These are phyloP conservation scores for Drosophila testacea DNA, from an alignment of 2,888 invertebrate genomes.

Conservation along the genomic window DNA sequence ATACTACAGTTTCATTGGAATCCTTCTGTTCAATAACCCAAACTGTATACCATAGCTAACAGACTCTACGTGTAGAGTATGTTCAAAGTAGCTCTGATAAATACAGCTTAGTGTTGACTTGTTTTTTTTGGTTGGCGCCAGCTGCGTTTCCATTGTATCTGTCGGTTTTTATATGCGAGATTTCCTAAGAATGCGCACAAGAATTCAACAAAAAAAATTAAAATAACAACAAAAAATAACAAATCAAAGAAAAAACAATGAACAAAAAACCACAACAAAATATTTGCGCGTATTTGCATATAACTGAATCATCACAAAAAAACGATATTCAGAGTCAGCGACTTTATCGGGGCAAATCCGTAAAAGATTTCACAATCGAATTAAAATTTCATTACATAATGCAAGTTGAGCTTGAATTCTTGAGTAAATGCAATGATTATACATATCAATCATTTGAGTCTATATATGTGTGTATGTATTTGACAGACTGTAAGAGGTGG, in stretches of 20 bases:
- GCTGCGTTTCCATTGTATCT: slow-evolving; percentile 54
- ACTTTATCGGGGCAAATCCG: slow-evolving; percentile 18
- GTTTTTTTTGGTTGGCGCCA: slow-evolving; percentile 51
- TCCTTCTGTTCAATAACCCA: neutral
- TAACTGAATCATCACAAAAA: slow-evolving; percentile 49
- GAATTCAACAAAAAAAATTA: slow-evolving; percentile 58
- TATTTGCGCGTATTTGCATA: slow-evolving; percentile 53
- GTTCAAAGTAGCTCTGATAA: slow-evolving; percentile 19
- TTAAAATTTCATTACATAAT: slow-evolving; percentile 43
- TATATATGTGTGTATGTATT: neutral
- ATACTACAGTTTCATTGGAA: neutral
- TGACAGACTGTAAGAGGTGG: slow-evolving; percentile 1
- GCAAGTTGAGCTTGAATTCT: slow-evolving; percentile 39
- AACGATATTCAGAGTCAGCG: slow-evolving; percentile 15
- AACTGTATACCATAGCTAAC: neutral
- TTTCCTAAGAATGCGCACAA: slow-evolving; percentile 72
- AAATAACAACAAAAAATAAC: slow-evolving; percentile 33
- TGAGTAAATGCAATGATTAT: slow-evolving; percentile 56
- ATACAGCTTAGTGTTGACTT: slow-evolving; percentile 32
- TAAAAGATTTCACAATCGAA: slow-evolving; percentile 31
- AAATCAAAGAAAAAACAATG: slow-evolving; percentile 31
- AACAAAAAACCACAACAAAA: slow-evolving; percentile 21
- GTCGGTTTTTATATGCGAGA: slow-evolving; percentile 48
- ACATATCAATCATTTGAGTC: slow-evolving; percentile 63
- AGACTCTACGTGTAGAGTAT: neutral